A percentile compares a stretch with the other conserved stretches of the same genome.
Conservation (phyloP, 2,797 vertebrate species). For the Poeciliopsis turneri region DNA sequence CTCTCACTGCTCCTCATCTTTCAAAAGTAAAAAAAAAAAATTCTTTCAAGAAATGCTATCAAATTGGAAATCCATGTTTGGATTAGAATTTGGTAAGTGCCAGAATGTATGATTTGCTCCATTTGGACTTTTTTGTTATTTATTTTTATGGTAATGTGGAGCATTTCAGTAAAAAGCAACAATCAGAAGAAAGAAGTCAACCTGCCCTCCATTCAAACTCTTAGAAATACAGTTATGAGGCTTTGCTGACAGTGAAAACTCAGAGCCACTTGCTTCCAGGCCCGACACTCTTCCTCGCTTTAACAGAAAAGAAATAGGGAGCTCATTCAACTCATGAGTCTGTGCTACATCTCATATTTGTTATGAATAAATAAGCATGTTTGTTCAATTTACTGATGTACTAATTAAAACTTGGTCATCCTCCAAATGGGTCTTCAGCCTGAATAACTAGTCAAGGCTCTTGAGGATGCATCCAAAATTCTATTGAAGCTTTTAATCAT, state of each 20-base stretch:
- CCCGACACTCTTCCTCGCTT: no score
- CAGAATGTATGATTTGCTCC: neutral
- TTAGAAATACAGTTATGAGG: neutral
- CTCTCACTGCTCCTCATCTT: neutral
- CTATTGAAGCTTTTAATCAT: conserved; percentile 12
- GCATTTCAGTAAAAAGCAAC: neutral
- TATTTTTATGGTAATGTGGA: neutral
- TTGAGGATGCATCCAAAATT: conserved; percentile 19
- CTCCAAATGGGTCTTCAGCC: conserved; percentile 13
- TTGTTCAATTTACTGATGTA: conserved; percentile 3
- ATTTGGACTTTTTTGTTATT: neutral
- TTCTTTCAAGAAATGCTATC: neutral
- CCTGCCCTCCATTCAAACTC: neutral
- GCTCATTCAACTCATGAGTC: neutral
- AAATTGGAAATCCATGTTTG: neutral
- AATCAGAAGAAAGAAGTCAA: neutral
- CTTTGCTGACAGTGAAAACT: neutral
- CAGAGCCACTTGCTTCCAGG: neutral
- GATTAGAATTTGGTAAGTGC: neutral
- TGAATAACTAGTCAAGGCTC: conserved; percentile 5
- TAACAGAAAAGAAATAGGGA: neutral
- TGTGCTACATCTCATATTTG: conserved; percentile 4
- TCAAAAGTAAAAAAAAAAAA: neutral
- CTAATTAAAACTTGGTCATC: conserved; percentile 15
- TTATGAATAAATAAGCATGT: conserved; percentile 12